These are phyloP conservation scores for Poecilia velifera DNA, from an alignment of 2,797 vertebrate species.

Conservation along the genomic window DNA sequence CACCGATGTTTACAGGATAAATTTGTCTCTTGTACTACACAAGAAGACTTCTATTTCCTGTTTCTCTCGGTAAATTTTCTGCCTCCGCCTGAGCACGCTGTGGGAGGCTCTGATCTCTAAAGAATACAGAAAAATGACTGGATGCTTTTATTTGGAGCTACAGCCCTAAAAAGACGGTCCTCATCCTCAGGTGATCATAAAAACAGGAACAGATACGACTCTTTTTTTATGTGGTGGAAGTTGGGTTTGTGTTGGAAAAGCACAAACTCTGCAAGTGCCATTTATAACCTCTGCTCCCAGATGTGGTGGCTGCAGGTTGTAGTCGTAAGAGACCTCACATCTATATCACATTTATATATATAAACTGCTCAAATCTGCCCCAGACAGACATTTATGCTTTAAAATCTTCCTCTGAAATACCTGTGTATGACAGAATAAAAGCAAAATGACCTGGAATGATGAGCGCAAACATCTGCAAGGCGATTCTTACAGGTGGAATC, in stretches of 20 bases:
- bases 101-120: slow-evolving; percentile 4
- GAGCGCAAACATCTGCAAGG: slow-evolving; percentile 75
- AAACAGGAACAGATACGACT: slow-evolving; percentile 1
- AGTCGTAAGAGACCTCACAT: slow-evolving; percentile 32
- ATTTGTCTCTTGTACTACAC: slow-evolving; percentile 16
- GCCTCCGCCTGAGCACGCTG: background rate
- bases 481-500: slow-evolving; percentile 25
- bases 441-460: slow-evolving; percentile 17
- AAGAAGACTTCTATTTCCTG: background rate
- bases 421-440: slow-evolving; percentile 26
- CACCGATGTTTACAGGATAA: slow-evolving; percentile 8
- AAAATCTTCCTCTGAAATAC: slow-evolving; percentile 43
- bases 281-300: background rate
- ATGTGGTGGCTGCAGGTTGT: slow-evolving; percentile 24
- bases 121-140: background rate
- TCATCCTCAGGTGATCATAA: background rate
- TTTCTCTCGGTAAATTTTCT: background rate
- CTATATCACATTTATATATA: slow-evolving; percentile 8
- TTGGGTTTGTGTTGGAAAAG: background rate
- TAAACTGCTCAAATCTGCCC: slow-evolving; percentile 55
- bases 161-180: slow-evolving; percentile 2
- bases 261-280: slow-evolving; percentile 1
- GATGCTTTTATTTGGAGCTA: slow-evolving; percentile 10
- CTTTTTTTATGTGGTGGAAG: slow-evolving; percentile 3
- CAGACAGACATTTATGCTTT: slow-evolving; percentile 58